Conservation (phyloP, 2,113 vertebrate species). For the Tragulus kanchil region DNA sequence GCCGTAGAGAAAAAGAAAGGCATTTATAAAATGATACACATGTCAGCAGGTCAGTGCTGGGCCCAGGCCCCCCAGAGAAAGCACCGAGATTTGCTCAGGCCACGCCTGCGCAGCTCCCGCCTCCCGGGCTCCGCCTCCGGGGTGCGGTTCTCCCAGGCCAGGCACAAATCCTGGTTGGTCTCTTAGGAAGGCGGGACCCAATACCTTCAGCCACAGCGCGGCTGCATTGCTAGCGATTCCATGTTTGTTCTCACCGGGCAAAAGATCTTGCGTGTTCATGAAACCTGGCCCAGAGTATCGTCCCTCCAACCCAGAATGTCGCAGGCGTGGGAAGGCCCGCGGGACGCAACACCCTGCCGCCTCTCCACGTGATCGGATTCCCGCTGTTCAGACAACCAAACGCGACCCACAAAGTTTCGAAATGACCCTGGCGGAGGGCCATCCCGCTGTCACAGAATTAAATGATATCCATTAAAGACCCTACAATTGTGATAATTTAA, state of each 20-base stretch:
- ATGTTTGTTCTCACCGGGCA: rapidly evolving
- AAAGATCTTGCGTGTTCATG: not conserved
- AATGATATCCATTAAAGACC: not conserved
- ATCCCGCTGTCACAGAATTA: not conserved
- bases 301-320: not conserved
- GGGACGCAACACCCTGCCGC: not conserved
- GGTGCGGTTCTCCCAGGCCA: rapidly evolving
- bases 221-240: not conserved
- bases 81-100: not conserved
- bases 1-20: not conserved
- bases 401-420: not conserved
- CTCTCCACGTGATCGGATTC: not conserved
- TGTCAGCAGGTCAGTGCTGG: not conserved
- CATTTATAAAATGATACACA: not conserved
- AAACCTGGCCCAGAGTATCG: not conserved
- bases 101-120: rapidly evolving
- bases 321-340: rapidly evolving
- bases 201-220: not conserved
- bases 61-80: not conserved
- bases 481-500: not conserved
- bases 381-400: not conserved
- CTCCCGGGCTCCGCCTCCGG: rapidly evolving
- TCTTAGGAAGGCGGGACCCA: not conserved
- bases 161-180: not conserved
- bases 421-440: not conserved